Conservation (phyloP, 2,113 vertebrate genomes). For the Nanorana parkeri region DNA sequence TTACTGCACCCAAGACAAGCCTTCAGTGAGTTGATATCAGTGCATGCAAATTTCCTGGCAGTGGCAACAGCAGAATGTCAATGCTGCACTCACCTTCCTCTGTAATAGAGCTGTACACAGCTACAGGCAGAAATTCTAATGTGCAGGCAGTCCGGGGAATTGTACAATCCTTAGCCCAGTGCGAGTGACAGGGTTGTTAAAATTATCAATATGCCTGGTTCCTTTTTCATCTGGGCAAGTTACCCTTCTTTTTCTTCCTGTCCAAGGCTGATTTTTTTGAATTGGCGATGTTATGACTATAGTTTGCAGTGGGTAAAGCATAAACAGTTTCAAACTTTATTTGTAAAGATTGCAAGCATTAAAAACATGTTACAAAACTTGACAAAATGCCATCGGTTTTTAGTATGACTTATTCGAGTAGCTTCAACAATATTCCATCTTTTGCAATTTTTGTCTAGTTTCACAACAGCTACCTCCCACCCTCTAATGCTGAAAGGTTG, state of each 20-base stretch:
- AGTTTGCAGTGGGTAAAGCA: too few relatives aligned
- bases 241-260: constrained; percentile 49
- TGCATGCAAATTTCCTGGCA: constrained; percentile 84
- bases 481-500: constrained; percentile 28
- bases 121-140: constrained; percentile 68
- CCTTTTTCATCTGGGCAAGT: constrained; percentile 70
- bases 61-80: constrained; percentile 77
- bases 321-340: background rate
- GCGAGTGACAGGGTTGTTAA: constrained; percentile 73
- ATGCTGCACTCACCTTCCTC: constrained; percentile 71
- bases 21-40: constrained; percentile 83
- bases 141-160: constrained; percentile 76
- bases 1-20: constrained; percentile 76
- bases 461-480: constrained; percentile 52
- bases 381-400: too few relatives aligned
- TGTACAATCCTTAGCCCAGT: constrained; percentile 70
- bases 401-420: too few relatives aligned
- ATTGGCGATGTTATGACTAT: constrained; percentile 22
- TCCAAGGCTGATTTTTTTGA: constrained; percentile 55
- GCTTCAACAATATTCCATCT: background rate
- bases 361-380: background rate
- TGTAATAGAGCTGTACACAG: constrained; percentile 81
- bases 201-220: constrained; percentile 66
- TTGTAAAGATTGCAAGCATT: background rate
- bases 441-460: constrained; percentile 53